These are phyloP conservation scores for Diplazon laetatorius DNA, from an alignment of 2,888 invertebrate species.

Conservation along the genomic window DNA sequence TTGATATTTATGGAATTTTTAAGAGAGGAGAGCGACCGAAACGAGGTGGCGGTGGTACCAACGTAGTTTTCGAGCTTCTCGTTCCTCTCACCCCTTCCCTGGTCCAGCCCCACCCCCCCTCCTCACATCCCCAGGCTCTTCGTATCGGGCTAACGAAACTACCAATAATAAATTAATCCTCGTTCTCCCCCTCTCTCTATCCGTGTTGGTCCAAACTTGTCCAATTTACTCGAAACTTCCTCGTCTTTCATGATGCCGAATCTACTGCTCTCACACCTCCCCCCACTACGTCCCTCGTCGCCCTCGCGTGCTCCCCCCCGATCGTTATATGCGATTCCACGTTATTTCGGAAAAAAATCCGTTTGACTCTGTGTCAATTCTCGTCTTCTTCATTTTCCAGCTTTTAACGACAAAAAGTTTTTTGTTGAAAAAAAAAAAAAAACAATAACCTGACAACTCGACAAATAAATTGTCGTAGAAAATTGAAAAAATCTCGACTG, in stretches of 20 bases:
- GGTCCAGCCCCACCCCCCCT: neutral
- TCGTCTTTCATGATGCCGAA: conserved; percentile 31
- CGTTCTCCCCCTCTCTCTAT: too few species aligned
- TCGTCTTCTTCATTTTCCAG: too few species aligned
- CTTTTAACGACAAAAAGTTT: too few species aligned
- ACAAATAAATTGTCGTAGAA: conserved; percentile 18
- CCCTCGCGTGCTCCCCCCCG: neutral
- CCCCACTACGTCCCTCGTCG: neutral
- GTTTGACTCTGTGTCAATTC: neutral
- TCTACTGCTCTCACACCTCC: neutral
- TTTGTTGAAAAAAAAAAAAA: too few species aligned
- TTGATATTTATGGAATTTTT: conserved; percentile 70
- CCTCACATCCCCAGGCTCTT: conserved; percentile 7
- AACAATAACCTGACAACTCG: neutral
- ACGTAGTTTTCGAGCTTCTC: neutral
- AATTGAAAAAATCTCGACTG: conserved; percentile 1
- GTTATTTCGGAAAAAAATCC: conserved; percentile 4
- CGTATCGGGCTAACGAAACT: conserved; percentile 41
- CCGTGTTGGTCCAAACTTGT: conserved; percentile 30
- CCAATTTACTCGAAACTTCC: conserved; percentile 48
- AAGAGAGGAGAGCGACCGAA: conserved; percentile 36
- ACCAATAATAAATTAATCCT: conserved; percentile 58
- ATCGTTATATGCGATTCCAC: neutral
- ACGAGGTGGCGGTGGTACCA: conserved; percentile 8
- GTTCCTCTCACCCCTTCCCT: neutral